Conservation (phyloP, 2,888 invertebrate species). For the Hyposoter dolosus region DNA sequence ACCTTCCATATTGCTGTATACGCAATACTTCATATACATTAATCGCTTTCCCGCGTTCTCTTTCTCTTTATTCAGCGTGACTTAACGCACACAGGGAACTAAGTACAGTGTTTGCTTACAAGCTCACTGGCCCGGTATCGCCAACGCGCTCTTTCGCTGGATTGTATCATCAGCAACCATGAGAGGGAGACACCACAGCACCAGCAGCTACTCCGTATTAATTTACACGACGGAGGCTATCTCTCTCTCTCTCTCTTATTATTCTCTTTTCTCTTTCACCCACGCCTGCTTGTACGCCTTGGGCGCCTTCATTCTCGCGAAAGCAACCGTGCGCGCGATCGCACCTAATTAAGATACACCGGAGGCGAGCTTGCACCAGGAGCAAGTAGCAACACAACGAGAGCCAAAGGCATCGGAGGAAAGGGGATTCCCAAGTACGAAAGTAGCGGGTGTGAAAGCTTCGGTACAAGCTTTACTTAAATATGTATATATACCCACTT, state of each 20-base stretch:
- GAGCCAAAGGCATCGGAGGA: neutral
- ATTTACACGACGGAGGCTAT: conserved; percentile 56
- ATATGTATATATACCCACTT: neutral
- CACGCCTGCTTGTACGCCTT: conserved; percentile 18
- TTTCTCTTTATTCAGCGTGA: conserved; percentile 12
- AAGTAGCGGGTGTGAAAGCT: conserved; percentile 61
- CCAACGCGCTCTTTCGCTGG: neutral
- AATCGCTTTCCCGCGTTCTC: conserved; percentile 14
- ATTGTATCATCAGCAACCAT: conserved; percentile 13
- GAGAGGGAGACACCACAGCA: conserved; percentile 22
- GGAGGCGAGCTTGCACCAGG: conserved; percentile 53
- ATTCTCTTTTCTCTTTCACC: conserved; percentile 8
- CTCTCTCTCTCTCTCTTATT: neutral
- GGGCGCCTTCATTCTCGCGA: conserved; percentile 56
- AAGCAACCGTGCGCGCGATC: conserved; percentile 68
- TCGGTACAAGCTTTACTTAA: conserved; percentile 30
- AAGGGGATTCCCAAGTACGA: conserved; percentile 25
- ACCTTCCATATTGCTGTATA: neutral
- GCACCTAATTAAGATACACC: conserved; percentile 70
- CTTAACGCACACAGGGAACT: neutral
- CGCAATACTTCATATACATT: conserved; percentile 33
- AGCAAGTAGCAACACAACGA: conserved; percentile 34
- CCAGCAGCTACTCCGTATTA: conserved; percentile 63
- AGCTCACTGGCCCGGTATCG: neutral
- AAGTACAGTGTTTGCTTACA: conserved; percentile 8